These are phyloP conservation scores for Muricea muricata DNA, from an alignment of 92 coral and sea anemone species.

Conservation along the genomic window DNA sequence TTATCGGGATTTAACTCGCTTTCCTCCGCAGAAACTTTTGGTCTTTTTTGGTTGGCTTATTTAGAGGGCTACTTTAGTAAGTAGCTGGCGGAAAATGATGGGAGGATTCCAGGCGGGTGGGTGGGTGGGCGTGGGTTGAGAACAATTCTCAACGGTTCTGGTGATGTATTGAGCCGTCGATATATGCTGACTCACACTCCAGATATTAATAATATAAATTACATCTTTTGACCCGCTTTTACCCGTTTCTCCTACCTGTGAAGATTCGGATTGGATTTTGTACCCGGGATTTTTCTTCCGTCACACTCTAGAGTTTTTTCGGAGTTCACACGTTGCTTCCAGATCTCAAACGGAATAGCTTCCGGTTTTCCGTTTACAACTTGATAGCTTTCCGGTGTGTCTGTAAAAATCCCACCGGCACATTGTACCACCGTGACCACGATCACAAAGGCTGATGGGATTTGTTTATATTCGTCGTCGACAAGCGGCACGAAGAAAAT, in stretches of 20 bases:
- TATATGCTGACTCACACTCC: too few relatives aligned
- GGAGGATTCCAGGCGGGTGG: too few relatives aligned
- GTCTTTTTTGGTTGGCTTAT: too few relatives aligned
- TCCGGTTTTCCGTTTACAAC: slow-evolving; percentile 40
- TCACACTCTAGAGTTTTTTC: neutral
- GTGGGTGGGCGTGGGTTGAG: too few relatives aligned
- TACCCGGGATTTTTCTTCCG: neutral
- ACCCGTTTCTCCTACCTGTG: neutral
- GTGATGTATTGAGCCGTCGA: too few relatives aligned
- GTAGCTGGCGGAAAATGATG: too few relatives aligned
- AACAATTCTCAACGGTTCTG: too few relatives aligned
- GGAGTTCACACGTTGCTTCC: slow-evolving; percentile 19
- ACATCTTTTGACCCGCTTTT: neutral
- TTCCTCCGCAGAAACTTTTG: too few relatives aligned
- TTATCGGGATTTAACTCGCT: too few relatives aligned
- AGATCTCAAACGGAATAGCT: slow-evolving; percentile 31
- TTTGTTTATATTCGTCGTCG: slow-evolving; percentile 18
- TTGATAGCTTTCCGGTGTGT: slow-evolving; percentile 50
- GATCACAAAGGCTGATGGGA: slow-evolving; percentile 48
- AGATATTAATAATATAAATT: too few relatives aligned
- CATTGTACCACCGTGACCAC: slow-evolving; percentile 41
- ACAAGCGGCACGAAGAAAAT: slow-evolving; percentile 50
- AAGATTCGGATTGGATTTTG: neutral
- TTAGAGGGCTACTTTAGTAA: too few relatives aligned
- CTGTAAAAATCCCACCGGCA: slow-evolving; percentile 40